phyloP scores from a whole-genome alignment of 2,113 vertebrate species.

The Nymphicus hollandicus region DNA sequence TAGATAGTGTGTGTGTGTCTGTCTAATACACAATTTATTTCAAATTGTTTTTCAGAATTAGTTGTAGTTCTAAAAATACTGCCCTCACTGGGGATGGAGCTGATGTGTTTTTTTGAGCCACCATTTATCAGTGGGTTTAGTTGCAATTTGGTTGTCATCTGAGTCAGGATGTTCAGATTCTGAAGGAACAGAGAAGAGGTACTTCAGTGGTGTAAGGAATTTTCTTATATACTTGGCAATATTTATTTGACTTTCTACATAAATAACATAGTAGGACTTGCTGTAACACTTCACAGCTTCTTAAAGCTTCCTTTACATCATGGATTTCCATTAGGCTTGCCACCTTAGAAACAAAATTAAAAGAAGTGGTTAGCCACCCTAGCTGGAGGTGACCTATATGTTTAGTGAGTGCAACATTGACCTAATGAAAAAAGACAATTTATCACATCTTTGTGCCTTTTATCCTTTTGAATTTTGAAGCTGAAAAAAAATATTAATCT shows the following conservation, averaged over 20 bases:
- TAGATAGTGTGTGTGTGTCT: background rate
- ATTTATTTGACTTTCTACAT: background rate
- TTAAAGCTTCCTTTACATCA: background rate
- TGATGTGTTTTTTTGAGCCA: background rate
- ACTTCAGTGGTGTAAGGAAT: background rate
- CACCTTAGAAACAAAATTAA: background rate
- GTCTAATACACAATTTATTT: background rate
- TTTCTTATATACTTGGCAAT: background rate
- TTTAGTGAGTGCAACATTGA: background rate
- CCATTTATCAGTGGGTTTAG: background rate
- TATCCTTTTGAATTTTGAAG: background rate
- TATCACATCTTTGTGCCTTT: background rate
- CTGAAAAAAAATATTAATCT: background rate
- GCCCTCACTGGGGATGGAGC: background rate
- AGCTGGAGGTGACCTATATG: background rate
- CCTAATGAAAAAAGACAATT: background rate
- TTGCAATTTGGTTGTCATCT: background rate
- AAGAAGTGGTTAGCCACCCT: background rate
- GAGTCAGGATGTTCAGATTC: background rate
- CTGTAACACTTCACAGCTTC: background rate
- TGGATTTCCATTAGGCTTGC: background rate
- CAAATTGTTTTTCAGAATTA: background rate
- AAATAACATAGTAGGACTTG: background rate
- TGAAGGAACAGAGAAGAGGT: background rate
- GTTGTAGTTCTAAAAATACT: background rate